Evolutionary conservation across 2,113 vertebrate genomes (phyloP).

Genomic region (Urocolius indicus): DNA sequence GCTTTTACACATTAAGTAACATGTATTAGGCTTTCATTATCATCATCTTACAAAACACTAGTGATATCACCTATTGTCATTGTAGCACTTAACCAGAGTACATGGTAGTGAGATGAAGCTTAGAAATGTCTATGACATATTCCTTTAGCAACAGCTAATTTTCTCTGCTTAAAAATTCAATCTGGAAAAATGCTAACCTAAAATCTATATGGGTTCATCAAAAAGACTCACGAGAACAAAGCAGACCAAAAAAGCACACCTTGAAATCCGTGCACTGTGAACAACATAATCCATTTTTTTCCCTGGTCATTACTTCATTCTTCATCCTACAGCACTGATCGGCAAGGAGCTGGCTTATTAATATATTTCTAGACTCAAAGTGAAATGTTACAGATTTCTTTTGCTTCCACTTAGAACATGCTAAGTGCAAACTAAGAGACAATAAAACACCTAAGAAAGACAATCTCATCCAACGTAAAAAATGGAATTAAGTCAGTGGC

Average conservation of each 20-base stretch:
- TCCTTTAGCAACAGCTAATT: neutral
- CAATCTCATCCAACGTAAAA: neutral
- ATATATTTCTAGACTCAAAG: neutral
- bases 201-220: neutral
- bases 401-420: neutral
- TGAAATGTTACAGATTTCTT: neutral
- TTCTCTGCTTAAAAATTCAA: neutral
- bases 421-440: neutral
- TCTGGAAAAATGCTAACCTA: neutral
- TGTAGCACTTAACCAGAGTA: neutral
- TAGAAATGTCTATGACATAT: neutral
- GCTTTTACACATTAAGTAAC: neutral
- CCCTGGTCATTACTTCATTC: neutral
- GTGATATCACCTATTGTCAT: neutral
- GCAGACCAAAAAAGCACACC: neutral
- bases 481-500: neutral
- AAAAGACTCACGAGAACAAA: neutral
- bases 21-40: neutral
- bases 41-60: neutral
- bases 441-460: neutral
- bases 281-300: neutral
- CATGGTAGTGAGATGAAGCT: neutral
- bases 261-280: neutral
- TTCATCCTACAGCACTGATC: neutral
- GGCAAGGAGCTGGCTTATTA: neutral